phyloP scores from a whole-genome alignment of 2,888 invertebrate genomes.

The Stictocephala bisonia region DNA sequence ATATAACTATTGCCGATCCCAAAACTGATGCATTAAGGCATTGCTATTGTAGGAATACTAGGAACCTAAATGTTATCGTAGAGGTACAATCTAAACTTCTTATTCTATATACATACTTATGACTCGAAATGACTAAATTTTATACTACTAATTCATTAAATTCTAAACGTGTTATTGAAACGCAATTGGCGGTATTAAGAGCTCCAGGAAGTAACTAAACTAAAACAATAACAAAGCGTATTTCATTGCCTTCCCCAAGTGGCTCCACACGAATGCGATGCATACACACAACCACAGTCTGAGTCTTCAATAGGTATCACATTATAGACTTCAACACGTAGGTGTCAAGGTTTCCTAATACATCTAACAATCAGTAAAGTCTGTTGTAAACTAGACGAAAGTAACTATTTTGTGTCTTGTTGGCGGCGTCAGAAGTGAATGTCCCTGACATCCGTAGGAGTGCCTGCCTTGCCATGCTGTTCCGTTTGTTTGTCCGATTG shows the following conservation, averaged over 20 bases:
- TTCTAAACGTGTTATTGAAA: slow-evolving; percentile 40
- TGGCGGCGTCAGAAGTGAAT: slow-evolving; percentile 72
- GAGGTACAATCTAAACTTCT: slow-evolving; percentile 26
- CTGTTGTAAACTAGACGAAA: too few relatives aligned
- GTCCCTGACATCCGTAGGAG: slow-evolving; percentile 88
- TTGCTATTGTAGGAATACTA: slow-evolving; percentile 30
- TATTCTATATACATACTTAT: slow-evolving; percentile 60
- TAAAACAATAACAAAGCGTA: slow-evolving; percentile 68
- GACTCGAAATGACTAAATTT: slow-evolving; percentile 66
- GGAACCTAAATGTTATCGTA: slow-evolving; percentile 34
- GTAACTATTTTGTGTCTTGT: neutral
- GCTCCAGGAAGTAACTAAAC: slow-evolving; percentile 30
- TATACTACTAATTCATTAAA: slow-evolving; percentile 28
- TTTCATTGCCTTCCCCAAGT: slow-evolving; percentile 76
- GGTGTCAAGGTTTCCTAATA: too few relatives aligned
- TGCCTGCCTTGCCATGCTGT: slow-evolving; percentile 75
- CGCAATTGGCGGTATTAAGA: slow-evolving; percentile 38
- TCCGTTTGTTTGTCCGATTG: slow-evolving; percentile 62
- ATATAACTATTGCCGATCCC: too few relatives aligned
- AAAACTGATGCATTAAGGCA: slow-evolving; percentile 47
- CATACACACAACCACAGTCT: slow-evolving; percentile 22
- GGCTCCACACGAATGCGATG: neutral
- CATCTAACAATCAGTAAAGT: too few relatives aligned
- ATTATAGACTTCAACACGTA: neutral
- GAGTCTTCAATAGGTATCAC: slow-evolving; percentile 36